These are phyloP conservation scores for Micromesistius poutassou DNA, from an alignment of 2,797 vertebrate genomes.

Conservation along the genomic window DNA sequence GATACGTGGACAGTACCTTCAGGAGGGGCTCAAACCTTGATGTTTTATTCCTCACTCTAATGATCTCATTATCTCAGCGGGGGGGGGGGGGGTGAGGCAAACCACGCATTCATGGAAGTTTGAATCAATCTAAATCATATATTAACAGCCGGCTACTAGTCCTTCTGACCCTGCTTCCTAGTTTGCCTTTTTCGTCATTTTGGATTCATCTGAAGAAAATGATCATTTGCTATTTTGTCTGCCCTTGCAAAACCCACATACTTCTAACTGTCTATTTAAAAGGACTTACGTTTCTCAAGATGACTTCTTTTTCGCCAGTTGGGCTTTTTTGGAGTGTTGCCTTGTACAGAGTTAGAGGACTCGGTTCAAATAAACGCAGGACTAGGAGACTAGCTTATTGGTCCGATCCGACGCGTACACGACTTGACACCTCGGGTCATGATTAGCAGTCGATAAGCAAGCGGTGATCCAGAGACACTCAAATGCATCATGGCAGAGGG, in stretches of 20 bases:
- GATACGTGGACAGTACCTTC: neutral
- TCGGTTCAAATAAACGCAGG: constrained; percentile 13
- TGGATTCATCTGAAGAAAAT: neutral
- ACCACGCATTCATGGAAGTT: neutral
- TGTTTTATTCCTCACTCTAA: constrained; percentile 17
- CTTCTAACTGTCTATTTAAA: neutral
- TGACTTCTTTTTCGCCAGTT: constrained; percentile 31
- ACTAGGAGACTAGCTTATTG: too few species aligned
- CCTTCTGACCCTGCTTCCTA: neutral
- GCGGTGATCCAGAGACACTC: neutral
- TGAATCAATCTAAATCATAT: neutral
- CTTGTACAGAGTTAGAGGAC: neutral
- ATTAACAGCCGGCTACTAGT: neutral
- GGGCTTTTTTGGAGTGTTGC: constrained; percentile 32
- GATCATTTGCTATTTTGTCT: neutral
- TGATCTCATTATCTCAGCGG: constrained; percentile 8
- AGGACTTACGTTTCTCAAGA: neutral
- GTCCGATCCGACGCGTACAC: too few species aligned
- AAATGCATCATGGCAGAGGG: neutral
- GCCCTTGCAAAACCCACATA: neutral
- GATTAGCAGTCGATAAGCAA: neutral
- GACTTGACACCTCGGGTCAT: neutral
- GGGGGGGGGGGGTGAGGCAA: neutral
- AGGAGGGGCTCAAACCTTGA: constrained; percentile 14
- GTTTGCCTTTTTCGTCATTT: neutral